These are phyloP conservation scores for Pseudochromis fuscus DNA, from an alignment of 2,797 vertebrate species.

Conservation along the genomic window DNA sequence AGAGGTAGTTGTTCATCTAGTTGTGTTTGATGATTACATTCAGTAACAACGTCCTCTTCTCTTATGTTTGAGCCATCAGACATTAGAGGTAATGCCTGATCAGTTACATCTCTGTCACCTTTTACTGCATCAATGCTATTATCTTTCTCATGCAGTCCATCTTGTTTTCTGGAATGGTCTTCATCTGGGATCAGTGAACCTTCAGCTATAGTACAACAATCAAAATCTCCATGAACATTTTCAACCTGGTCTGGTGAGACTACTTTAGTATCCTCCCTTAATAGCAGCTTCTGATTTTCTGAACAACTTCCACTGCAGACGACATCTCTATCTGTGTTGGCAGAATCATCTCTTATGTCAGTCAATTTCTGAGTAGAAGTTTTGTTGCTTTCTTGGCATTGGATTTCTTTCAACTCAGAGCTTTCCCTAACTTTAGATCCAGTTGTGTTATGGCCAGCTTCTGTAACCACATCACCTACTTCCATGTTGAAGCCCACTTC, in stretches of 20 bases:
- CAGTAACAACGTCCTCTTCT: conserved; percentile 12
- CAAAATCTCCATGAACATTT: conserved; percentile 18
- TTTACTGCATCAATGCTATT: neutral
- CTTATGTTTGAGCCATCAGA: neutral
- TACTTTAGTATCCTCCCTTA: conserved; percentile 20
- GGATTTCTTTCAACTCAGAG: conserved; percentile 17
- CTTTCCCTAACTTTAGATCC: conserved; percentile 34
- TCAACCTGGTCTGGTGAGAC: conserved; percentile 13
- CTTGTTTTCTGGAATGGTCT: conserved; percentile 15
- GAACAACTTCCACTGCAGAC: conserved; percentile 31
- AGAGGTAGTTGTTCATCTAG: conserved; percentile 27
- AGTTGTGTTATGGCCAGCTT: conserved; percentile 14
- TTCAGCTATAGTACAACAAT: too few species aligned
- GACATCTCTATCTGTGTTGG: neutral
- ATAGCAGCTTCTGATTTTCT: conserved; percentile 31
- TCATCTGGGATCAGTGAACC: neutral
- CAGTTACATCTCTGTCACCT: conserved; percentile 14
- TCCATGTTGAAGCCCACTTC: conserved; percentile 21
- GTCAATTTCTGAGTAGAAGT: conserved; percentile 12
- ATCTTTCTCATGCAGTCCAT: conserved; percentile 24
- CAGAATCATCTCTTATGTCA: conserved; percentile 12
- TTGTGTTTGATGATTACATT: conserved; percentile 24
- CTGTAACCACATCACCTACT: conserved; percentile 5
- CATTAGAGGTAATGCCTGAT: conserved; percentile 3
- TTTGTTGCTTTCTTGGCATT: neutral